These are phyloP conservation scores for Trichoplusia ni DNA, from an alignment of 1,140 invertebrate species.

Conservation along the genomic window DNA sequence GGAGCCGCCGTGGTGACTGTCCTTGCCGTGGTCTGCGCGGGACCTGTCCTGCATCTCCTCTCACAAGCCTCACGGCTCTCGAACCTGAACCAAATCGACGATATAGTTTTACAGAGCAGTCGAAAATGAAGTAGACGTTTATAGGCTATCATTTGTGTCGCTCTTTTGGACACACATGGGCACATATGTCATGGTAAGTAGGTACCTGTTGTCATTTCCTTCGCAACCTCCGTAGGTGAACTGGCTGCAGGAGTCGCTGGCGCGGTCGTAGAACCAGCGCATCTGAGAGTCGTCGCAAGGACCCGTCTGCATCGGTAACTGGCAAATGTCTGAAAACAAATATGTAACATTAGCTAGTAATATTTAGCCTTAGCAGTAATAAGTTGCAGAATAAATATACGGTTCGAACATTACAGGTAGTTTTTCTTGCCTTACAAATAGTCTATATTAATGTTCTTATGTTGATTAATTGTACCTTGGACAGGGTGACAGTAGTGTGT, in stretches of 20 bases:
- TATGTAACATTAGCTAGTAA: neutral
- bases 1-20: slow-evolving; percentile 40
- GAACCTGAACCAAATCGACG: too few relatives aligned
- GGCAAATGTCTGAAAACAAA: slow-evolving; percentile 86
- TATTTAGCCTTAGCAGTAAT: neutral
- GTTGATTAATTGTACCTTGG: slow-evolving; percentile 84
- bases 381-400: too few relatives aligned
- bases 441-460: too few relatives aligned
- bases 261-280: slow-evolving; percentile 92
- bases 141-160: too few relatives aligned
- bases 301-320: slow-evolving; percentile 86
- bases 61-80: slow-evolving; percentile 67
- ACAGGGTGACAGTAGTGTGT: slow-evolving; percentile 87
- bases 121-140: too few relatives aligned
- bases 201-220: slow-evolving; percentile 75
- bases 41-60: slow-evolving; percentile 55
- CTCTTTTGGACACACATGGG: too few relatives aligned
- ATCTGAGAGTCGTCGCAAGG: slow-evolving; percentile 85
- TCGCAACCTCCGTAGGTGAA: slow-evolving; percentile 85
- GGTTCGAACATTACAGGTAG: too few relatives aligned
- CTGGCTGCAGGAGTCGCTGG: slow-evolving; percentile 86
- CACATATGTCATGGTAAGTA: neutral
- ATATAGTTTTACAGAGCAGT: too few relatives aligned
- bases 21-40: slow-evolving; percentile 5
- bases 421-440: too few relatives aligned